phyloP scores from a whole-genome alignment of 1,140 invertebrate species.

The Drosophila truncata region DNA sequence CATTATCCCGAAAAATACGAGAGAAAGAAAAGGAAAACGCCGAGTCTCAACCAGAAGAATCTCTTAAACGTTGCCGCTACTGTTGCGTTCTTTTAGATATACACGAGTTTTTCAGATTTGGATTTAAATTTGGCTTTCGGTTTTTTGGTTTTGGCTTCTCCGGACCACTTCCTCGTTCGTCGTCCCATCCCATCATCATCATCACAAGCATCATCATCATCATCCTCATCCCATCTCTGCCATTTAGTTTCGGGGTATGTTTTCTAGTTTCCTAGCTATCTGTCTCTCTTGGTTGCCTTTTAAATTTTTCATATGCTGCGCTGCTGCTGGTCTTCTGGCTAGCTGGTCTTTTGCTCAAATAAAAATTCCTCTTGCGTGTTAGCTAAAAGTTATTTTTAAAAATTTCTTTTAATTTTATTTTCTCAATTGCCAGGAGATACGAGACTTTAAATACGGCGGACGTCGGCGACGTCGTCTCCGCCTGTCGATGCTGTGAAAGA shows the following conservation, averaged over 20 bases:
- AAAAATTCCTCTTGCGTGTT: slow-evolving; percentile 85
- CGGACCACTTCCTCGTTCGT: slow-evolving; percentile 32
- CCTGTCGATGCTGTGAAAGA: slow-evolving; percentile 42
- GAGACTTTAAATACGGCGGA: slow-evolving; percentile 66
- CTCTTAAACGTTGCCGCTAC: slow-evolving; percentile 8
- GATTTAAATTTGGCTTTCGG: slow-evolving; percentile 15
- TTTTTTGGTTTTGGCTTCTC: slow-evolving; percentile 17
- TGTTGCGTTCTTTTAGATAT: slow-evolving; percentile 34
- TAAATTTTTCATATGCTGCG: slow-evolving; percentile 51
- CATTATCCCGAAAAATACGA: slow-evolving; percentile 36
- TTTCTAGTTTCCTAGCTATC: slow-evolving; percentile 23
- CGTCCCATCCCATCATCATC: slow-evolving; percentile 6
- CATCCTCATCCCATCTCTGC: slow-evolving; percentile 31
- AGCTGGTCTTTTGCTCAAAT: slow-evolving; percentile 74
- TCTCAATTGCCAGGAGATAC: slow-evolving; percentile 60
- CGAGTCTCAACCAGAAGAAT: slow-evolving; percentile 10
- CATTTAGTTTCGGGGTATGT: slow-evolving; percentile 46
- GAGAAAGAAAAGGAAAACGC: slow-evolving; percentile 2
- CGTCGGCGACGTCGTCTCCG: slow-evolving; percentile 23
- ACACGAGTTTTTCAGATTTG: slow-evolving; percentile 18
- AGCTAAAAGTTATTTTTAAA: slow-evolving; percentile 85
- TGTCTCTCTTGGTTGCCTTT: slow-evolving; percentile 52
- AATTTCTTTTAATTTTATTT: slow-evolving; percentile 79
- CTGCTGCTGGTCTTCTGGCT: slow-evolving; percentile 35
- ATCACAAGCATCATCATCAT: not conserved